phyloP scores from a whole-genome alignment of 1,140 invertebrate species.

The Drosophila sturtevanti region DNA sequence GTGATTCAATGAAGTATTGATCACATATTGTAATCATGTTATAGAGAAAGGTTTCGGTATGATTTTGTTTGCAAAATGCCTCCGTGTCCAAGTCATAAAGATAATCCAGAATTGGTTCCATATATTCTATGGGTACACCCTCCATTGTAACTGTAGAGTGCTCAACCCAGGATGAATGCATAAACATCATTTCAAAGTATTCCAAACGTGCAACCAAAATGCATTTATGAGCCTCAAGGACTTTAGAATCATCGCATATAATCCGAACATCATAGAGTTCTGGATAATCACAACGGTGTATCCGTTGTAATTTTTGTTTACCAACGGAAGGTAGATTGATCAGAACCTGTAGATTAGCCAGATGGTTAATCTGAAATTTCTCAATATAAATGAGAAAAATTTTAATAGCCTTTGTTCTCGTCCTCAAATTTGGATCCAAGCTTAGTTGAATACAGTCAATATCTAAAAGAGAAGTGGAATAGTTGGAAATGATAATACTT shows the following conservation, averaged over 20 bases:
- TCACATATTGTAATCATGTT: constrained; percentile 87
- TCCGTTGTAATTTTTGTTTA: constrained; percentile 47
- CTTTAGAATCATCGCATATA: constrained; percentile 83
- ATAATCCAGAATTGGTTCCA: constrained; percentile 86
- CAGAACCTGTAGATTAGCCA: constrained; percentile 48
- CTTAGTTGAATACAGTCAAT: constrained; percentile 71
- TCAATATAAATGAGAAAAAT: constrained; percentile 63
- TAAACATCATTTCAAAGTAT: constrained; percentile 89
- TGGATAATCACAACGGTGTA: constrained; percentile 71
- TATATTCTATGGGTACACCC: constrained; percentile 72
- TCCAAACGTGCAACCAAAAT: constrained; percentile 87
- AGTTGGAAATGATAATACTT: not conserved
- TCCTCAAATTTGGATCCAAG: constrained; percentile 50
- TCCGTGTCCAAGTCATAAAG: constrained; percentile 85
- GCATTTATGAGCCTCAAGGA: constrained; percentile 88
- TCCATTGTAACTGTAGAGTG: constrained; percentile 81
- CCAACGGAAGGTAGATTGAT: constrained; percentile 27
- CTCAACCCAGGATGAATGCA: constrained; percentile 86
- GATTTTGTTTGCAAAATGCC: constrained; percentile 83
- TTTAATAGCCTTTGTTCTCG: constrained; percentile 40
- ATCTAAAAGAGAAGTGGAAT: constrained; percentile 33
- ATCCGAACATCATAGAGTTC: constrained; percentile 86
- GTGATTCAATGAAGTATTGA: constrained; percentile 85
- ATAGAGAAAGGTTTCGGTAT: constrained; percentile 83
- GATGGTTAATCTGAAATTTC: constrained; percentile 50